Base-by-base conservation (phyloP, 2,797 vertebrate genomes). In the Podarcis siculus region DNA sequence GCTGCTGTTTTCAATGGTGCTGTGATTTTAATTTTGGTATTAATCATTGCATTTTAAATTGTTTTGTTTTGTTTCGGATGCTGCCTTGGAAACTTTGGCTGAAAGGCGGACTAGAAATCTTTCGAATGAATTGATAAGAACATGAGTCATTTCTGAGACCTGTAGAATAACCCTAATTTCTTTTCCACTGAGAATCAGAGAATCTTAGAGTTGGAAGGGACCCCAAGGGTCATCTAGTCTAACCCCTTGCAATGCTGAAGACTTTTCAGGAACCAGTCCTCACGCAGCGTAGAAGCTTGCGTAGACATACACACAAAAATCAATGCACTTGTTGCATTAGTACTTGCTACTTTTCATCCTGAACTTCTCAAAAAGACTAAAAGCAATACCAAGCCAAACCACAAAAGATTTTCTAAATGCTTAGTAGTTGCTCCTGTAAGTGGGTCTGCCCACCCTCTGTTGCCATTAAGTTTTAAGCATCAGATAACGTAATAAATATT, bases 401-500 rank as follows among this genome's bases (percentile, higher is more conserved):
- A 79, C 86, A 76, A 92, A 94, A 88, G 91, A 84, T 61, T 45
- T 42, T 21, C 64, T 75, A 58, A 84, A 94, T 92, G 92, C 93
- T 95, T 91, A 93, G 92, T 90, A 93, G 92, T 79, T 85, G 86
- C 39, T 87, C 72, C 79, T 92, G 83, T 67, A 85, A 92, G 92
- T 89, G 90, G 83, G 83, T 89, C 89, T 91, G 93, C 92, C 89
- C 93, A 92, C 85, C 71, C 30, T 69, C 86, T 90, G 17, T 64
- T 89, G 80, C 87, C 76, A 75, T 92, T 94, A 91, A 92, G 92
- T 95, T 95, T 93, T 93, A 93, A 82, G 79, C 45, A 91, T 89
- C 55, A 0, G 87, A 94, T 87, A 83, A 88, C 89, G 83, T 88
- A 91, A 95, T 84, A 92, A 93, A 95, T 86, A 92, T 93, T 94